Percentiles rank a stretch among this genome's conserved stretches.
Evolutionary conservation across 2,888 invertebrate genomes (phyloP).

Genomic region (Gastracanthus pulcherrimus): DNA sequence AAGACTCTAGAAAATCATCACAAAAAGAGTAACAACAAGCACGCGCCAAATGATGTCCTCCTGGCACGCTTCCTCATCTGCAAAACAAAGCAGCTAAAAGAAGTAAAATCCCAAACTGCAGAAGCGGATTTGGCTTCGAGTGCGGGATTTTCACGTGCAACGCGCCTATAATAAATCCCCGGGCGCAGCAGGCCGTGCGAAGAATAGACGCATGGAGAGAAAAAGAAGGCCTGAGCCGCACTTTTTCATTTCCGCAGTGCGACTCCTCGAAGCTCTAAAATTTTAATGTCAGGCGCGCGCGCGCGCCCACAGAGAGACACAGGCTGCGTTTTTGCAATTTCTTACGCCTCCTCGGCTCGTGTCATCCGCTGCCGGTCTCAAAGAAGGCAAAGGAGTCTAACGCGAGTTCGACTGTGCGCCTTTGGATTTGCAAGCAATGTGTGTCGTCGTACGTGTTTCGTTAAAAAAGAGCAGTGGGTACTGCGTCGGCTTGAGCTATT

Average conservation of each 20-base stretch:
- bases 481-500: not conserved
- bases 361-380: not conserved
- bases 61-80: too few species aligned
- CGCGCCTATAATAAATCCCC: conserved; percentile 34
- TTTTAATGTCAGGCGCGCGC: conserved; percentile 27
- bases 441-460: too few species aligned
- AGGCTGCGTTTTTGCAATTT: conserved; percentile 4
- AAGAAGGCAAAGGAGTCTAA: too few species aligned
- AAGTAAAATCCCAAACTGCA: too few species aligned
- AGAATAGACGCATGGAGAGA: not conserved
- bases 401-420: too few species aligned
- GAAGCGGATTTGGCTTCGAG: conserved; percentile 10
- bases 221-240: not conserved
- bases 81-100: too few species aligned
- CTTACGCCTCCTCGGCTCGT: not conserved
- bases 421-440: too few species aligned
- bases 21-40: too few species aligned
- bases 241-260: conserved; percentile 37
- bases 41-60: too few species aligned
- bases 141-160: conserved; percentile 9
- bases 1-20: too few species aligned
- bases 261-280: conserved; percentile 34
- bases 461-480: too few species aligned
- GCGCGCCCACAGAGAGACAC: not conserved
- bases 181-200: not conserved